These are phyloP conservation scores for Tychaedon coryphoeus DNA, from an alignment of 2,113 vertebrate genomes.

Conservation along the genomic window DNA sequence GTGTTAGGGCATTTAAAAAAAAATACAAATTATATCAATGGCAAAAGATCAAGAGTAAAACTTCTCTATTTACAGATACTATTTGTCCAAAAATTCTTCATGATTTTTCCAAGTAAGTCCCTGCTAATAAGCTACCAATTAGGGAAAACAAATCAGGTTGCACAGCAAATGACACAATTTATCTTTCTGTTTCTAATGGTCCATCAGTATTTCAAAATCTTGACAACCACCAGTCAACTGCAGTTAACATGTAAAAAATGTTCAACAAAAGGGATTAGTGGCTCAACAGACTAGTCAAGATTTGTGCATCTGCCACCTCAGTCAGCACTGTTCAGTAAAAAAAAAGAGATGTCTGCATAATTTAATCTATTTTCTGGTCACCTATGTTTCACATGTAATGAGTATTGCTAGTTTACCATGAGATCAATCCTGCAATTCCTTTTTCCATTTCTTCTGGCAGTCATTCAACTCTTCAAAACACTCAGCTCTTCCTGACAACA, in stretches of 20 bases:
- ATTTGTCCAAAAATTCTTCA: neutral
- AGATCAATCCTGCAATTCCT: neutral
- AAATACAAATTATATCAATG: neutral
- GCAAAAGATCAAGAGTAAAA: neutral
- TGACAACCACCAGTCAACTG: neutral
- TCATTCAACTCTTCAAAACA: neutral
- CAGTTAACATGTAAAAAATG: neutral
- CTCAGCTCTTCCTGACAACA: neutral
- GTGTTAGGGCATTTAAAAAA: neutral
- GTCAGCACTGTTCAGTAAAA: neutral
- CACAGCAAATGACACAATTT: neutral
- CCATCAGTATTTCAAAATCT: neutral
- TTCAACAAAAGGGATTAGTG: conserved; percentile 22
- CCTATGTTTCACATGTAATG: neutral
- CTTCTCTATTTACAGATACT: neutral
- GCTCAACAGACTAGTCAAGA: neutral
- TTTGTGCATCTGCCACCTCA: neutral
- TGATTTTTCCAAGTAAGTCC: neutral
- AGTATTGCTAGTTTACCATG: neutral
- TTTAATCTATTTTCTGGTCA: neutral
- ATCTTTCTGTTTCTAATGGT: neutral
- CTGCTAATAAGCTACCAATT: neutral
- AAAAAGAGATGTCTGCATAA: conserved; percentile 41
- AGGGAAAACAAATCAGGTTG: neutral
- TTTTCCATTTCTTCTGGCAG: neutral